phyloP scores from a whole-genome alignment of 2,797 vertebrate species.

The Pangasius djambal region DNA sequence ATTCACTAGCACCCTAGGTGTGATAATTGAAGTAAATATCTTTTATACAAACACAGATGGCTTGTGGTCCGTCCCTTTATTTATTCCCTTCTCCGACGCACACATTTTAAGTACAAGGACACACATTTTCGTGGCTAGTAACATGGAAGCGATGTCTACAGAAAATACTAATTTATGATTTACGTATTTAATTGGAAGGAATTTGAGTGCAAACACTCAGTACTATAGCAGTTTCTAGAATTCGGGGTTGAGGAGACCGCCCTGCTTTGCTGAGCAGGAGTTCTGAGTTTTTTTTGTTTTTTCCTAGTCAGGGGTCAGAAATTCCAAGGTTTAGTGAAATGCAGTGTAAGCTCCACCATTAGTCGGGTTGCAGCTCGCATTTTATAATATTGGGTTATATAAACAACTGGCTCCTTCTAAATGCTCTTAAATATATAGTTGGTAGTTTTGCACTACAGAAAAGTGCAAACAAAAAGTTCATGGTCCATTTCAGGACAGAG shows the following conservation, averaged over 20 bases:
- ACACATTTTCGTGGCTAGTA: not conserved
- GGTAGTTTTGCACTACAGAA: not conserved
- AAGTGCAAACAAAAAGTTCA: too few species aligned
- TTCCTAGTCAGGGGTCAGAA: not conserved
- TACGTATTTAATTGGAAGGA: too few species aligned
- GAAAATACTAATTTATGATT: too few species aligned
- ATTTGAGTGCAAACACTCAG: too few species aligned
- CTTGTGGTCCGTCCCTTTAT: conserved; percentile 82
- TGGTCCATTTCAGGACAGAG: not conserved
- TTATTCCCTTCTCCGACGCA: not conserved
- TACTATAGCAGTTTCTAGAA: too few species aligned
- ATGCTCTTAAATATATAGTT: not conserved
- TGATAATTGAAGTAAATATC: conserved; percentile 99
- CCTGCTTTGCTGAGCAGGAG: not conserved
- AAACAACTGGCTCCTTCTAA: not conserved
- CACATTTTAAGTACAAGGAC: not conserved
- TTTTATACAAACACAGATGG: conserved; percentile 99
- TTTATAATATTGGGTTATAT: not conserved
- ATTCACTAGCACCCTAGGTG: conserved; percentile 99
- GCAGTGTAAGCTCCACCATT: not conserved
- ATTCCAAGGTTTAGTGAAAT: too few species aligned
- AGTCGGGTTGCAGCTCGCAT: too few species aligned
- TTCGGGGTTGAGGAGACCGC: not conserved
- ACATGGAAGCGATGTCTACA: too few species aligned
- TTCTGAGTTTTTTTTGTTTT: not conserved